Percentiles rank a stretch among this genome's conserved stretches.
phyloP scores from a whole-genome alignment of 2,113 vertebrate species.

The Coryphaenoides rupestris region DNA sequence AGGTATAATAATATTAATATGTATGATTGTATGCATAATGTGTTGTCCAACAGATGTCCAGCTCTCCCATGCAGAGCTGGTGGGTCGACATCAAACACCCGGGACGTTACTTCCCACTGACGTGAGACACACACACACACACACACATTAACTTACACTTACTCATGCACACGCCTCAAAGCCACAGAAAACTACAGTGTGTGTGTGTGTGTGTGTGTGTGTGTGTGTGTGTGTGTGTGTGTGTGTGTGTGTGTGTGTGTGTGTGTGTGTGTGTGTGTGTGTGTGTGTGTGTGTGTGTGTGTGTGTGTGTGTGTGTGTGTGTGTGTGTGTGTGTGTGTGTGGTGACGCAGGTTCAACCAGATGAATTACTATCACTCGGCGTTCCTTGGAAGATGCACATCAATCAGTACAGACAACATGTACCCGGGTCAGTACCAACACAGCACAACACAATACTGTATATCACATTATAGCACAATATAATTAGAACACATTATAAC shows the following conservation, averaged over 20 bases:
- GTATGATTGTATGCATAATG: too few relatives aligned
- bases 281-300: too few relatives aligned
- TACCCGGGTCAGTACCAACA: conserved; percentile 44
- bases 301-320: not conserved
- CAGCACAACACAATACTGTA: not conserved
- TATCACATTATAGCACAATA: too few relatives aligned
- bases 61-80: conserved; percentile 30
- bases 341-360: conserved; percentile 41
- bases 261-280: too few relatives aligned
- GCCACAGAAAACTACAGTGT: not conserved
- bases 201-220: not conserved
- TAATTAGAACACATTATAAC: too few relatives aligned
- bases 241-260: not conserved
- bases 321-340: not conserved
- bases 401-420: conserved; percentile 23
- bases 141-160: too few relatives aligned
- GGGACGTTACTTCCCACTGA: conserved; percentile 34
- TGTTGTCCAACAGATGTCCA: conserved; percentile 31
- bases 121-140: conserved; percentile 42
- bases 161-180: not conserved
- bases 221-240: not conserved
- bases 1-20: not conserved
- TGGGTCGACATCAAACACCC: conserved; percentile 57
- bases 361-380: conserved; percentile 29
- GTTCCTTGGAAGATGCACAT: conserved; percentile 59